A percentile compares a stretch with the other conserved stretches of the same genome.
phyloP scores from a whole-genome alignment of 1,140 invertebrate genomes.

The Penaeus chinensis region DNA sequence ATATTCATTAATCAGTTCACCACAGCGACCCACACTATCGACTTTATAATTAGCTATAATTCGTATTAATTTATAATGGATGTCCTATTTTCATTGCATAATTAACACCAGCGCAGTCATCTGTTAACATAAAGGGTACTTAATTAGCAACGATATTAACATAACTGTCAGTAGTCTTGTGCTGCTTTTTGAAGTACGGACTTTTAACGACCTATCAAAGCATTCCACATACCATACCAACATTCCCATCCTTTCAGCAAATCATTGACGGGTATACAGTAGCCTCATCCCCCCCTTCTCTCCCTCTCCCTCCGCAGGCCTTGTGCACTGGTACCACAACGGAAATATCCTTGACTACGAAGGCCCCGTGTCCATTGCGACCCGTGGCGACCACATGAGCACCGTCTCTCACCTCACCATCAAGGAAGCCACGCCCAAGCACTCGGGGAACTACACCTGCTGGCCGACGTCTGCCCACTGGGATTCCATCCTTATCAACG shows the following conservation, averaged over 20 bases:
- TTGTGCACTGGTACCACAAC: conserved; percentile 56
- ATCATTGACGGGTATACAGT: no score
- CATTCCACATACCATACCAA: no score
- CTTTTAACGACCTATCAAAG: no score
- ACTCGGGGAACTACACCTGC: conserved; percentile 61
- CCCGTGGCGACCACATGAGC: background rate
- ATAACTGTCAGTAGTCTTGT: no score
- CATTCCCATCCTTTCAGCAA: no score
- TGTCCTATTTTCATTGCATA: no score
- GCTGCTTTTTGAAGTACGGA: no score
- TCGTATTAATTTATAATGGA: no score
- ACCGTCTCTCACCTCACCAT: conserved; percentile 46
- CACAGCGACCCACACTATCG: no score
- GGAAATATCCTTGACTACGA: conserved; percentile 54
- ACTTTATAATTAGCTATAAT: no score
- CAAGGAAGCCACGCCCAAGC: conserved; percentile 21
- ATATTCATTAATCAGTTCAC: no score
- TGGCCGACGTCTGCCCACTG: conserved; percentile 54
- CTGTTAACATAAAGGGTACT: background rate
- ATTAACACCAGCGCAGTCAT: background rate
- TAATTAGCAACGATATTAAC: no score
- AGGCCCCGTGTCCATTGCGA: conserved; percentile 33
- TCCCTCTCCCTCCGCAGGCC: conserved; percentile 12
- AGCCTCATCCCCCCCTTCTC: background rate
- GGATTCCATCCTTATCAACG: conserved; percentile 49